These are phyloP conservation scores for Talpa occidentalis DNA, from an alignment of 2,113 vertebrate species.

Conservation along the genomic window DNA sequence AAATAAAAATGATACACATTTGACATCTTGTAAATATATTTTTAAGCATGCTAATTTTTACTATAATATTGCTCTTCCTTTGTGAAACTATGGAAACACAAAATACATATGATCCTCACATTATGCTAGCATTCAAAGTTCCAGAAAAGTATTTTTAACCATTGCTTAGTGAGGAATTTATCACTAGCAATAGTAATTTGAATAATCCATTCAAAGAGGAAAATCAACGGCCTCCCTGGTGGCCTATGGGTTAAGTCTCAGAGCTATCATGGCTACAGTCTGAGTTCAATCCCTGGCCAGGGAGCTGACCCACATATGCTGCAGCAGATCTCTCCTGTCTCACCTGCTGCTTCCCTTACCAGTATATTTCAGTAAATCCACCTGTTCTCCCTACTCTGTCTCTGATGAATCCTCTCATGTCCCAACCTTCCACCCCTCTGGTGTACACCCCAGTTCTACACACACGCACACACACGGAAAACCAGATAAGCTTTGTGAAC, in stretches of 20 bases:
- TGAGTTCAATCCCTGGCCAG: too few species aligned
- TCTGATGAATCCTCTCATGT: too few species aligned
- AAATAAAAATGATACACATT: neutral
- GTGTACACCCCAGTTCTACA: too few species aligned
- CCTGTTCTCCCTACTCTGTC: too few species aligned
- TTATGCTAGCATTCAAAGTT: slow-evolving; percentile 13
- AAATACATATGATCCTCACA: neutral
- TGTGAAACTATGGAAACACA: slow-evolving; percentile 35
- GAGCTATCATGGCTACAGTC: too few species aligned
- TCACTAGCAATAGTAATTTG: slow-evolving; percentile 20
- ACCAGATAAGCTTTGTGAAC: neutral
- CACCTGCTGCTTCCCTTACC: too few species aligned
- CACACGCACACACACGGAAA: neutral
- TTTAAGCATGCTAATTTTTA: slow-evolving; percentile 1
- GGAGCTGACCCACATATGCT: too few species aligned
- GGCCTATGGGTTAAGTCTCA: too few species aligned
- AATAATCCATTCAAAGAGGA: slow-evolving; percentile 8
- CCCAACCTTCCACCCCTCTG: too few species aligned
- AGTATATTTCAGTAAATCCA: too few species aligned
- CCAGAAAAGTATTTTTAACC: slow-evolving; percentile 36
- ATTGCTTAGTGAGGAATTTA: neutral
- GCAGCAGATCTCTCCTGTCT: too few species aligned
- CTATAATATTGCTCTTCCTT: neutral
- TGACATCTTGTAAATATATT: neutral
- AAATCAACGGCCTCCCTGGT: neutral